Evolutionary conservation across 2,888 invertebrate genomes (phyloP), one percentile per base, ranked within the genome.

Genomic region (Thymelicus acteon): DNA sequence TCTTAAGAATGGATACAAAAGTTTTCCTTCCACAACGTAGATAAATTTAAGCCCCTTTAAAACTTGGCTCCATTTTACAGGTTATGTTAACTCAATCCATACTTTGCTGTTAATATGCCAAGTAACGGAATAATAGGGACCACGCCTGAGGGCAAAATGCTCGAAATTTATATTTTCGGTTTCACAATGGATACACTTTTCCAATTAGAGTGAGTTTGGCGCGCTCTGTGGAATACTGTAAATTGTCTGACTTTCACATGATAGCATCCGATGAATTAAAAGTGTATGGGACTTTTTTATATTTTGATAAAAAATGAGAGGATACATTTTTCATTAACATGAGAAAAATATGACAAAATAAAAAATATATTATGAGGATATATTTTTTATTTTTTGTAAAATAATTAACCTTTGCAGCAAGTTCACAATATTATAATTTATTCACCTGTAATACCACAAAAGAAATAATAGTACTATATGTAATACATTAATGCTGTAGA

Each of bases 121-220:
- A 64, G 49, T 64, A 60, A 60, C 58, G 8, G n/a, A 58, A 70
- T 64, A 70, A 64, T 64, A 52, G 40, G 31, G 58, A n/a, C 39
- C 15, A 39, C 54, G 69, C 62, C 58, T 60, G 52, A 48, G 57
- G 65, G 40, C 40, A 71, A 64, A 65, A 65, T 60, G 8, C 40
- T 48, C 64, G 7, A 60, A 70, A 64, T 65, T 65, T 65, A 60
- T 70, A 65, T 71, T 71, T 60, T 64, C 69, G 13, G 48, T 58
- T 57, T 63, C 58, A 62, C 62, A 69, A 58, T 68, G 67, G 54
- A n/a, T 63, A 69, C 63, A 63, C 69, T 63, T 69, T 63, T 63
- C 69, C 63, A 69, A 69, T 69, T 63, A 69, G 69, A 39, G 57
- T 48, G 69, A 63, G 63, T 63, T 69, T 58, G 69, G 63, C 37